phyloP scores from a whole-genome alignment of 2,113 vertebrate species.

The Lagopus leucura region DNA sequence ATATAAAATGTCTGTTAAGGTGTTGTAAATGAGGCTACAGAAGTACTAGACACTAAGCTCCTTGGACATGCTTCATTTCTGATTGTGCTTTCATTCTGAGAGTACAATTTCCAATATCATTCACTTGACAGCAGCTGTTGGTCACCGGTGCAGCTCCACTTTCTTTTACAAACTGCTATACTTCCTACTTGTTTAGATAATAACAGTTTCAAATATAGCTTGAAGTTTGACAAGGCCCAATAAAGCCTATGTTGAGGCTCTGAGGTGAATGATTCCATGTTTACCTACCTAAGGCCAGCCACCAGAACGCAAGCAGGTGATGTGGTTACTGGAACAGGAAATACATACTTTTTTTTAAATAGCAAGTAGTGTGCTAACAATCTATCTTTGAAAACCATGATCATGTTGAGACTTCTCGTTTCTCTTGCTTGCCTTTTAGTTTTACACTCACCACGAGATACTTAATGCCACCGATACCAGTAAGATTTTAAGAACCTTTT shows the following conservation, averaged over 20 bases:
- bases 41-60: neutral
- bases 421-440: neutral
- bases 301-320: neutral
- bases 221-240: neutral
- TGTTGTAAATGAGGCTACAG: neutral
- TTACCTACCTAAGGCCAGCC: neutral
- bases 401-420: neutral
- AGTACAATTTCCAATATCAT: neutral
- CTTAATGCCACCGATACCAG: neutral
- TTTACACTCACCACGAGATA: neutral
- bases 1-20: neutral
- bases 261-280: neutral
- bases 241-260: neutral
- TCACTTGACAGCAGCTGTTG: neutral
- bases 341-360: neutral
- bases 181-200: neutral
- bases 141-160: neutral
- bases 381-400: neutral
- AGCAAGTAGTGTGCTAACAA: neutral
- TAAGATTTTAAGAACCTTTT: neutral
- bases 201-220: neutral
- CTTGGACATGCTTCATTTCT: neutral
- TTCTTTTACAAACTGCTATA: neutral
- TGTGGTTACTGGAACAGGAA: neutral
- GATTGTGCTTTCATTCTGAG: neutral